Percentiles rank a stretch among this genome's conserved stretches.
These are phyloP conservation scores for Elephantulus edwardii DNA, from an alignment of 2,113 vertebrate genomes.

Conservation along the genomic window DNA sequence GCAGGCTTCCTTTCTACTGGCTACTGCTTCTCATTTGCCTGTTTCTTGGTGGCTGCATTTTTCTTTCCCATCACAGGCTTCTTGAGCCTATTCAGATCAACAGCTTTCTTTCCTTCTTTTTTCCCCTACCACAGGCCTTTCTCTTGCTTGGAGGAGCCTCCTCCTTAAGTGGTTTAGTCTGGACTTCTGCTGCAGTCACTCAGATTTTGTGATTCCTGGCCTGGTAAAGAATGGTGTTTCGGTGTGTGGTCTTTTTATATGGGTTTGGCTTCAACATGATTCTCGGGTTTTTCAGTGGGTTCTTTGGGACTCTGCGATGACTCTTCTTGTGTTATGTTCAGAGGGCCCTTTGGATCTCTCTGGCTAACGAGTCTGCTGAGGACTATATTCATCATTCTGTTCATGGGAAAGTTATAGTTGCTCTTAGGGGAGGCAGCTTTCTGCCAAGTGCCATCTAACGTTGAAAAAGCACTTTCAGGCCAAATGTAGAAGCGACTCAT, in stretches of 20 bases:
- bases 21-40: conserved; percentile 14
- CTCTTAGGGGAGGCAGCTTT: conserved; percentile 92
- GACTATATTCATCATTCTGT: conserved; percentile 99
- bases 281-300: conserved; percentile 96
- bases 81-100: conserved; percentile 50
- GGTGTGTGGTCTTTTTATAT: conserved; percentile 93
- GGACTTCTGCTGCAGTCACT: conserved; percentile 71
- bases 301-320: conserved; percentile 95
- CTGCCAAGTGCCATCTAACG: conserved; percentile 97
- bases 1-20: too few relatives aligned
- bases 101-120: conserved; percentile 59
- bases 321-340: conserved; percentile 95
- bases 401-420: conserved; percentile 96
- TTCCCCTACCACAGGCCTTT: conserved; percentile 54
- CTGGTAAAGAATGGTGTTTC: conserved; percentile 93
- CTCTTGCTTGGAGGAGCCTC: conserved; percentile 39
- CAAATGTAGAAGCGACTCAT: conserved; percentile 98
- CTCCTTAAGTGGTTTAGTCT: conserved; percentile 59
- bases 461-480: conserved; percentile 98
- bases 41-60: conserved; percentile 18
- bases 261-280: conserved; percentile 98
- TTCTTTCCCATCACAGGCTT: conserved; percentile 62
- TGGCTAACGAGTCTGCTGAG: conserved; percentile 95
- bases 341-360: conserved; percentile 95
- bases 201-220: conserved; percentile 84